Percentiles rank a stretch among this genome's conserved stretches.
Conservation (phyloP, 2,888 invertebrate genomes). For the Rhagonycha fulva region DNA sequence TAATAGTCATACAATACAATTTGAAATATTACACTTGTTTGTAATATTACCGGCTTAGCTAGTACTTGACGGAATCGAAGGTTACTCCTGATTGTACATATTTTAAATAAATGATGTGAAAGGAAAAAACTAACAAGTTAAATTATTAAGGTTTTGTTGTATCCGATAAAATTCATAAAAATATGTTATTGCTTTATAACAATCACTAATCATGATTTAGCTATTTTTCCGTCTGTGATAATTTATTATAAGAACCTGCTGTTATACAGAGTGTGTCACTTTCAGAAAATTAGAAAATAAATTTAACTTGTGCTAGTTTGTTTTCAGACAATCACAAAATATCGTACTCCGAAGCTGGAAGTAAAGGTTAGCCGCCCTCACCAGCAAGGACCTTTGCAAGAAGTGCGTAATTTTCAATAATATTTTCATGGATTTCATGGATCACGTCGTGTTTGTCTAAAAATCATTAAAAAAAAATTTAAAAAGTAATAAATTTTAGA, state of each 20-base stretch:
- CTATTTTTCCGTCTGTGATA: background rate
- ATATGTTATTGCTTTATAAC: background rate
- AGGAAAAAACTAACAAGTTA: background rate
- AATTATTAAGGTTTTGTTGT: background rate
- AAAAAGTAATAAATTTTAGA: no score
- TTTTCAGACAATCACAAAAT: no score
- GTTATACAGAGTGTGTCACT: background rate
- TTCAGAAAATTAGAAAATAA: no score
- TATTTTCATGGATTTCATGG: no score
- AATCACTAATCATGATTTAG: background rate
- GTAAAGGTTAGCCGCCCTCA: no score
- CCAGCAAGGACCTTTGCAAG: no score
- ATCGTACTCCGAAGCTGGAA: no score
- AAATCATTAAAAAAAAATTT: no score
- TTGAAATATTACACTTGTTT: background rate
- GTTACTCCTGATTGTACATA: background rate
- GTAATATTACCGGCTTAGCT: background rate
- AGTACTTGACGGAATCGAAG: background rate
- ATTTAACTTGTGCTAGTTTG: no score
- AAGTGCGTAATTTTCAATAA: no score
- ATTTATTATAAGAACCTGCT: background rate
- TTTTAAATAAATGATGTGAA: background rate
- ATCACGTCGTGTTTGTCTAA: no score
- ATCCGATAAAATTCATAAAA: background rate
- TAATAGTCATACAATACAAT: background rate